These are phyloP conservation scores for Strigamia maritima DNA, from an alignment of 2,888 invertebrate genomes.

Conservation along the genomic window DNA sequence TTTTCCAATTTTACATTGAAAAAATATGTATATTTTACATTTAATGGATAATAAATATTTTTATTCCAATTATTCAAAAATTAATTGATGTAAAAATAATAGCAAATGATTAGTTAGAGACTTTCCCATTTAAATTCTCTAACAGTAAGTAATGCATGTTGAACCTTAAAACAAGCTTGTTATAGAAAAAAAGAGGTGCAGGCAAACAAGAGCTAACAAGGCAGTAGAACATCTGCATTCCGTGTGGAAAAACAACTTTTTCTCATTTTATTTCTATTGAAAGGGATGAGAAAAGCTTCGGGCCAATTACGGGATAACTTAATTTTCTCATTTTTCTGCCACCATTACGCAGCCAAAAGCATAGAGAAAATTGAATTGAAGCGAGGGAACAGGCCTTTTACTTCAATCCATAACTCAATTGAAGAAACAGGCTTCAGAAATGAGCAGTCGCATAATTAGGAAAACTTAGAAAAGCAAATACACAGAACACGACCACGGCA, in stretches of 20 bases:
- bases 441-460: slow-evolving; percentile 37
- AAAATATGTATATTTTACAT: too few relatives aligned
- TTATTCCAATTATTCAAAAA: too few relatives aligned
- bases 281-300: slow-evolving; percentile 37
- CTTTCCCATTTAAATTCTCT: too few relatives aligned
- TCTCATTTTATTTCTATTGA: slow-evolving; percentile 26
- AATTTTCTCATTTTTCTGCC: slow-evolving; percentile 37
- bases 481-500: slow-evolving; percentile 25
- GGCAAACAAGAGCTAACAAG: background rate
- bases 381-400: slow-evolving; percentile 30
- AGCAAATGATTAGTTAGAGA: too few relatives aligned
- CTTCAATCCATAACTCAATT: slow-evolving; percentile 36
- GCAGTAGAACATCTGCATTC: slow-evolving; percentile 9
- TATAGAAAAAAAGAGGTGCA: background rate
- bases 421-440: slow-evolving; percentile 37
- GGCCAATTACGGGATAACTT: slow-evolving; percentile 38
- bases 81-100: too few relatives aligned
- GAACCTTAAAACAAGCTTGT: background rate
- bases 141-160: background rate
- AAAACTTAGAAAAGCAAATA: slow-evolving; percentile 39
- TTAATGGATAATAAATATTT: too few relatives aligned
- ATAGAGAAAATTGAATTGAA: slow-evolving; percentile 21
- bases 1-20: too few relatives aligned
- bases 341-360: slow-evolving; percentile 37
- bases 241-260: slow-evolving; percentile 32